Evolutionary conservation across 1,140 invertebrate genomes (phyloP), one percentile per base, ranked within the genome.

Genomic region (Drosophila biarmipes): DNA sequence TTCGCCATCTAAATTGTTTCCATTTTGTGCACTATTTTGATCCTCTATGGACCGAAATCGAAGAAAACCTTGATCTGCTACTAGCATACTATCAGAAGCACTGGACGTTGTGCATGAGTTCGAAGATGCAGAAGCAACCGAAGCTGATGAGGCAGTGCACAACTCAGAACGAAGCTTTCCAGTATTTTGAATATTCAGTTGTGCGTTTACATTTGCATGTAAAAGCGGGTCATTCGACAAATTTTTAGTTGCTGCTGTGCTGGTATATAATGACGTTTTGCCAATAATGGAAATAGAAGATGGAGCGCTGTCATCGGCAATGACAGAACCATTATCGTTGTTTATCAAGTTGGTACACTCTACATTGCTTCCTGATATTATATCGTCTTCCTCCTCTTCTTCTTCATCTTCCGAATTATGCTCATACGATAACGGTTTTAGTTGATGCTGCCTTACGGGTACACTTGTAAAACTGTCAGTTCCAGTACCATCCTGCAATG

Each of bases 1-100:
- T 29, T 35, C 53, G 12, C 29, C 42, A 34, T 48, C 62, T 67
- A 37, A 45, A 61, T 40, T 59, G n/a, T 45, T 45, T 19, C 24
- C 62, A 53, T 12, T 72, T 62, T 58, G 67, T 14, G 51, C 12
- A 46, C 58, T 63, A 52, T 77, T 79, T 4, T 67, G 73, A 71
- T 94, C 95, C 37, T 95, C 95, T 52, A 95, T 82, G 11, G 94
- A 95, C 31, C 96, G 93, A 92, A 97, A 97, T 53, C 96, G 93
- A 2, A 97, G 95, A 89, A 97, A 97, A 1, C 96, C 96, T 76
- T 97, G 96, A 79, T 97, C 96, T 67, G 96, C 96, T 6, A 97
- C 96, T 43, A 97, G 92, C 96, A 97, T 97, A 57, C 94, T 95
- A n/a, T 92, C 29, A 67, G 48, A 92, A 24, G 73, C 79, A 62